A percentile compares a stretch with the other conserved stretches of the same genome.
These are phyloP conservation scores for Ischnus inquisitorius DNA, from an alignment of 2,888 invertebrate genomes.

Conservation along the genomic window DNA sequence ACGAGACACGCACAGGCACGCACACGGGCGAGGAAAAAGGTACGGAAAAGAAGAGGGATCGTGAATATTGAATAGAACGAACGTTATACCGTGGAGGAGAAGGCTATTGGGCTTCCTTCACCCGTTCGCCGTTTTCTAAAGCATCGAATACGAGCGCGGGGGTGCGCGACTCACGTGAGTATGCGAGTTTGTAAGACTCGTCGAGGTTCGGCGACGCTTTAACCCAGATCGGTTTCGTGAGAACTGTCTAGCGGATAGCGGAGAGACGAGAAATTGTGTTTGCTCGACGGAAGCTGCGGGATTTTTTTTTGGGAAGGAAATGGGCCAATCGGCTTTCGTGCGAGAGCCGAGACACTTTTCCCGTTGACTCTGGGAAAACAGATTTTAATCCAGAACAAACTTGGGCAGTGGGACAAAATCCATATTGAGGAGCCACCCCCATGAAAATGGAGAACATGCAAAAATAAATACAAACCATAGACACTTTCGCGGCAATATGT, in stretches of 20 bases:
- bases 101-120: slow-evolving; percentile 41
- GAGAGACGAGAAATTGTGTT: slow-evolving; percentile 50
- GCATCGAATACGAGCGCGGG: slow-evolving; percentile 56
- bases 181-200: slow-evolving; percentile 61
- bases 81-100: slow-evolving; percentile 63
- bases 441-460: not conserved
- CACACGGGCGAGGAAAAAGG: slow-evolving; percentile 36
- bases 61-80: slow-evolving; percentile 79
- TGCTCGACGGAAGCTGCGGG: slow-evolving; percentile 51
- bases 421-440: not conserved
- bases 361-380: slow-evolving; percentile 58
- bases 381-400: slow-evolving; percentile 48
- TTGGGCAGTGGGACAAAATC: slow-evolving; percentile 47
- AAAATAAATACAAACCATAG: too few species aligned
- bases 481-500: too few species aligned
- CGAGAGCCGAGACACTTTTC: slow-evolving; percentile 47
- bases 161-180: slow-evolving; percentile 56
- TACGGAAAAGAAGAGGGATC: slow-evolving; percentile 71
- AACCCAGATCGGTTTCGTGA: slow-evolving; percentile 78
- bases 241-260: slow-evolving; percentile 67
- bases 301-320: slow-evolving; percentile 9
- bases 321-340: slow-evolving; percentile 1
- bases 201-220: slow-evolving; percentile 62
- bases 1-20: slow-evolving; percentile 9
- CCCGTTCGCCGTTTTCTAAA: slow-evolving; percentile 65